These are phyloP conservation scores for Oreochromis aureus DNA, from an alignment of 2,113 vertebrate genomes.

Conservation along the genomic window DNA sequence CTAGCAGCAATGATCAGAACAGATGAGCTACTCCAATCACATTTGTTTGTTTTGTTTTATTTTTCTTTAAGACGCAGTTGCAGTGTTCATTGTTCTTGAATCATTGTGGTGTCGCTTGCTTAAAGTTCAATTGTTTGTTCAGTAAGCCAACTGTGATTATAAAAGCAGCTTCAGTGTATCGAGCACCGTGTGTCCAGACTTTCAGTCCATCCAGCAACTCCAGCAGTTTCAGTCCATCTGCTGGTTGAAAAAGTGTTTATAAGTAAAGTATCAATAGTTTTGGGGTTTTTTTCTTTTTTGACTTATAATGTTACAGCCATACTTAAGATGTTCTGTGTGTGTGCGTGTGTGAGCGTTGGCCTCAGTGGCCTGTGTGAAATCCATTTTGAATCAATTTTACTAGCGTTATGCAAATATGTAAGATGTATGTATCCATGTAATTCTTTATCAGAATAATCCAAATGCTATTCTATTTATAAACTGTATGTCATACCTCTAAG, in stretches of 20 bases:
- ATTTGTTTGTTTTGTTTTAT: background rate
- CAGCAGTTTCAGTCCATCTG: background rate
- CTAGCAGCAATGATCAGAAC: background rate
- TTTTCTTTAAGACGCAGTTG: background rate
- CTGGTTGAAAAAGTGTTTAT: background rate
- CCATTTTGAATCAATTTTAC: slow-evolving; percentile 41
- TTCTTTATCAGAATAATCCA: slow-evolving; percentile 59
- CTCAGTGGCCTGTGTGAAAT: slow-evolving; percentile 11
- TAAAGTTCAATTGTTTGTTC: slow-evolving; percentile 7
- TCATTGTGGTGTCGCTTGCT: slow-evolving; percentile 4
- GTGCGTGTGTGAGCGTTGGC: background rate
- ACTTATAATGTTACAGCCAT: slow-evolving; percentile 45
- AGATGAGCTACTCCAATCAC: background rate
- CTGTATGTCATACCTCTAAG: slow-evolving; percentile 60
- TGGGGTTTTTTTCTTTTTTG: background rate
- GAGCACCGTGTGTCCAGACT: background rate
- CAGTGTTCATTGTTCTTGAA: slow-evolving; percentile 22
- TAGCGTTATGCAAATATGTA: slow-evolving; percentile 63
- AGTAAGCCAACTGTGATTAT: slow-evolving; percentile 15
- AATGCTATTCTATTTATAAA: slow-evolving; percentile 70
- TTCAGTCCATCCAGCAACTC: slow-evolving; percentile 25
- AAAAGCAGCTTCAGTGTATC: background rate
- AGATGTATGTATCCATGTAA: slow-evolving; percentile 61
- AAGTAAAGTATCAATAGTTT: slow-evolving; percentile 2
- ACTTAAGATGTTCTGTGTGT: background rate